Base-by-base conservation (phyloP, 2,888 invertebrate species). In the Cryptops parisi region DNA sequence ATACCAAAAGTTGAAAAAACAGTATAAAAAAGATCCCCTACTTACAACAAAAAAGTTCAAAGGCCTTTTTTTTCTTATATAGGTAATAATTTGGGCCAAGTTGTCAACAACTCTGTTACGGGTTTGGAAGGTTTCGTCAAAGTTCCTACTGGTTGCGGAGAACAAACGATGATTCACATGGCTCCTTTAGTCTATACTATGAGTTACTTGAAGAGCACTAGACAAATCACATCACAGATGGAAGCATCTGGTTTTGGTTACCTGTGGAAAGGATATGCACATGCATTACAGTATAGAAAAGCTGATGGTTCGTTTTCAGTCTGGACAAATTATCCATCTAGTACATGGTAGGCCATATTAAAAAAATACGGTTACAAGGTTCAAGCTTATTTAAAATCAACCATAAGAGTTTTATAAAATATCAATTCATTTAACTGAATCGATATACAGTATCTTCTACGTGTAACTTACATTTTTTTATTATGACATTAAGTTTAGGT, bases 41-140 rank as follows among this genome's bases (percentile, higher is more conserved):
- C 24, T 15, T 21, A 19, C n/a, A 25, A 9, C 23, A 45, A 22
- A 44, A 44, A 6, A 9, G 23, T 45, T 45, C 4, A 45, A 3
- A 45, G n/a, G 24, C 17, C 26, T 45, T 19, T 44, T 5, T 2
- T 44, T 19, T 15, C 19, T 15, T 45, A 22, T 21, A 22, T 23
- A 50, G 50, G 50, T 38, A 41, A 38, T 50, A 19, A n/a, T n/a
- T n/a, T n/a, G n/a, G 40, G 49, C 4, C 38, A 49, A 22, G 33
- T 22, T 12, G 40, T 49, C 4, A 19, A 9, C 6, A 49, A 22
- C n/a, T 21, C 49, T 19, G 6, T 49, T 6, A 12, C n/a, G 17
- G 49, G 49, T 12, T 3, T 49, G 3, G 49, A 49, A 49, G 4
- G 17, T 2, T 49, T 49, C 6, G 4, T 49, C 2, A 33, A 21